Conservation (phyloP, 2,113 vertebrate genomes). For the Phyllostomus hastatus region DNA sequence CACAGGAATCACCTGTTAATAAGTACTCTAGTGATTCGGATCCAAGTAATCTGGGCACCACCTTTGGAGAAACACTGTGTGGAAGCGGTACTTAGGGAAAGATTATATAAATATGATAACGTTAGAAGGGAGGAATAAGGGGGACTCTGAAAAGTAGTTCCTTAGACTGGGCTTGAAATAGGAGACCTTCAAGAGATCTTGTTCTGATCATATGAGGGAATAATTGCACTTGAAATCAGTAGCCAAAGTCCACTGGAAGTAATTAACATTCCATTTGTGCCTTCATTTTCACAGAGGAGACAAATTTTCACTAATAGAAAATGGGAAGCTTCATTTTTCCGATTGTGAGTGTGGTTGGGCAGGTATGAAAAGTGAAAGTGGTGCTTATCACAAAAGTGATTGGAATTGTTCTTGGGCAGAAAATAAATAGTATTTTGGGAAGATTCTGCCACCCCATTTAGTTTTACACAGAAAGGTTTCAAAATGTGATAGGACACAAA, state of each 20-base stretch:
- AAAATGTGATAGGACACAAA: neutral
- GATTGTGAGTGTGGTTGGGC: neutral
- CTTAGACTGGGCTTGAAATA: neutral
- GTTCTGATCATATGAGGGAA: neutral
- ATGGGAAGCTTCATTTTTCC: neutral
- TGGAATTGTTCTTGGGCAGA: neutral
- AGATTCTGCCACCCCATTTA: neutral
- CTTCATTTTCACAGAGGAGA: neutral
- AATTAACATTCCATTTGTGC: neutral
- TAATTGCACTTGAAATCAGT: neutral
- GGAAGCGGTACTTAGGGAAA: neutral
- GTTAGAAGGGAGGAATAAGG: neutral
- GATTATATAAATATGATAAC: neutral
- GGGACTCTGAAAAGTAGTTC: neutral
- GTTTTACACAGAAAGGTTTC: neutral
- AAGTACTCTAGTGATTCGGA: neutral
- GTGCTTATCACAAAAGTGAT: neutral
- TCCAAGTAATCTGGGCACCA: neutral
- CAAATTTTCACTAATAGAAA: neutral
- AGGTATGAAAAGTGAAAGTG: neutral
- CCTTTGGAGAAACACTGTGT: neutral
- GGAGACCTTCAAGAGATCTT: neutral
- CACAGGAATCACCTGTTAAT: neutral
- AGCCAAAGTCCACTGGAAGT: neutral
- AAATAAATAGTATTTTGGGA: neutral